phyloP scores from a whole-genome alignment of 2,797 vertebrate genomes.

The Poliocrania exsul region DNA sequence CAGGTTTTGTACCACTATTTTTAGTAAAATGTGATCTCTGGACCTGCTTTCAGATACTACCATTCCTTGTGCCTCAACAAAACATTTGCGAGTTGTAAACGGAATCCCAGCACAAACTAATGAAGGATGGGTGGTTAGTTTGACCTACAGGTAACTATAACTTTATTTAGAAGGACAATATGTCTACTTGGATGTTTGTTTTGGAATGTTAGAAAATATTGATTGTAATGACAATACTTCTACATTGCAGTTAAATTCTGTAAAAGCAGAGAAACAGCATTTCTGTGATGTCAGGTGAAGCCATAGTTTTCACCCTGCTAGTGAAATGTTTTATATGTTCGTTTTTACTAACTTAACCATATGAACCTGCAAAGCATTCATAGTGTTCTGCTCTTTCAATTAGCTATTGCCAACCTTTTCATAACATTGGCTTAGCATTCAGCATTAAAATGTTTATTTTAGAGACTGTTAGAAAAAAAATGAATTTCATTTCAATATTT shows the following conservation, averaged over 20 bases:
- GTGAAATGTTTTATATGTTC: background rate
- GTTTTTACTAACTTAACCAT: background rate
- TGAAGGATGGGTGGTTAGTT: slow-evolving; percentile 97
- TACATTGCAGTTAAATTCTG: background rate
- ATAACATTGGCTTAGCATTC: background rate
- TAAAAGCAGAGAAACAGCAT: background rate
- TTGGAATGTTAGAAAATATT: background rate
- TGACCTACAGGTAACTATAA: slow-evolving; percentile 82
- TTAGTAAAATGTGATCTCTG: slow-evolving; percentile 63
- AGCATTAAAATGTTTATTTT: background rate
- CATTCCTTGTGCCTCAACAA: slow-evolving; percentile 81
- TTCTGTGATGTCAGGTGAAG: background rate
- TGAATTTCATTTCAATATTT: background rate
- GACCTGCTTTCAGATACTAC: slow-evolving; percentile 75
- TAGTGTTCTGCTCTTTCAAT: background rate
- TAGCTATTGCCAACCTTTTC: background rate
- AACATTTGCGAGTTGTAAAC: slow-evolving; percentile 90
- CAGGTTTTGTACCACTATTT: slow-evolving; percentile 41
- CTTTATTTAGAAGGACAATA: background rate
- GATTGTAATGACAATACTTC: background rate
- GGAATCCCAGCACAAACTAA: slow-evolving; percentile 88
- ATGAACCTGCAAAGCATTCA: background rate
- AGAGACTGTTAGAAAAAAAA: background rate
- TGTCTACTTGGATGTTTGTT: background rate
- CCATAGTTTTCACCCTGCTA: background rate